phyloP scores from a whole-genome alignment of 2,888 invertebrate genomes.

The Thymelicus acteon region DNA sequence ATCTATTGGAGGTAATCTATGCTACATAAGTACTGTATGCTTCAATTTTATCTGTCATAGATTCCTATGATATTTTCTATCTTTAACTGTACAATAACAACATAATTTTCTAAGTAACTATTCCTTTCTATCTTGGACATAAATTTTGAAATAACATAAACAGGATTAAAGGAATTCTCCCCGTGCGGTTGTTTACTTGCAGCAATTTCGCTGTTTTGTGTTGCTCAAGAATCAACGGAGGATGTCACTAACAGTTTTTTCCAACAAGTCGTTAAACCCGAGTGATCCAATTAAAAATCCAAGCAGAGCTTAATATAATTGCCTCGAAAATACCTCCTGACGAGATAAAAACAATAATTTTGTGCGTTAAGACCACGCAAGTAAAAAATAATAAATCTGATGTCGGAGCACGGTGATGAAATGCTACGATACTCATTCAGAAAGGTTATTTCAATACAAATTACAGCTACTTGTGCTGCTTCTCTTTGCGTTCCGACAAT shows the following conservation, averaged over 20 bases:
- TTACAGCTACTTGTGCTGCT: conserved; percentile 81
- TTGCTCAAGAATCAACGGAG: conserved; percentile 53
- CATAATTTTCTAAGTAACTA: conserved; percentile 13
- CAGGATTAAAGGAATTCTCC: conserved; percentile 29
- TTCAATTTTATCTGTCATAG: no score
- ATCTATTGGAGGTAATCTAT: no score
- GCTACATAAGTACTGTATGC: no score
- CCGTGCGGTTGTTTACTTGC: conserved; percentile 28
- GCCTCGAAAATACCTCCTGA: conserved; percentile 79
- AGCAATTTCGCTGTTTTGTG: conserved; percentile 41
- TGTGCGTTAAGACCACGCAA: conserved; percentile 74
- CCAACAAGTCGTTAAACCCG: conserved; percentile 70
- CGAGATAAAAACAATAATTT: conserved; percentile 84
- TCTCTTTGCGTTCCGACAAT: conserved; percentile 78
- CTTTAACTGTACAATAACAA: background rate
- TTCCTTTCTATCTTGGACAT: conserved; percentile 21
- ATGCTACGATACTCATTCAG: conserved; percentile 80
- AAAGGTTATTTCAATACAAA: conserved; percentile 83
- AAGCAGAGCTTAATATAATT: conserved; percentile 80
- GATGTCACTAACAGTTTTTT: conserved; percentile 64
- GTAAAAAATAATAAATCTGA: conserved; percentile 83
- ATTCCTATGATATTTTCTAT: no score
- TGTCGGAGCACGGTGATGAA: conserved; percentile 71
- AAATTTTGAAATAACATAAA: conserved; percentile 36
- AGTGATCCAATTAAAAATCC: conserved; percentile 80